Base-by-base conservation (phyloP, 2,113 vertebrate species). In the Gnathonemus echidnorhynchus region DNA sequence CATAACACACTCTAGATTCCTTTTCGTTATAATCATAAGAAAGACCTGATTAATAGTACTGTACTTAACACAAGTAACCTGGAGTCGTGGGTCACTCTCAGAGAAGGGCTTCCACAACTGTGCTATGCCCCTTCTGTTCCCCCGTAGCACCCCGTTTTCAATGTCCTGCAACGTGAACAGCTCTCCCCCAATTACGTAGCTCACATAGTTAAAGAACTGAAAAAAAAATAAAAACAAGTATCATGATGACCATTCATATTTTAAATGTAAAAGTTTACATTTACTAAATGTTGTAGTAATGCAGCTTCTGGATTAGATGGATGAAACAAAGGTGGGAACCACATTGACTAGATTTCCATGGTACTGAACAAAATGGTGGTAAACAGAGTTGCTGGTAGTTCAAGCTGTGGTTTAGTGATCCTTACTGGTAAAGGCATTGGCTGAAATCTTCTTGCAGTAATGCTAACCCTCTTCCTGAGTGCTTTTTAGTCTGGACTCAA, bases 171-270 rank as follows among this genome's bases (percentile, higher is more conserved):
- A 90, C 0, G 96, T 96, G 93, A 95, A 97, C 53, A 97, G 94
- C 85, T 96, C 95, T 62, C 96, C 96, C 89, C 96, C 96, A 92
- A 97, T 97, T 91, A 96, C 92, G 93, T 97, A 97, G 92, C 96
- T 97, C 91, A 96, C 96, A 74, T 95, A 96, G 92, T 96, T 97
- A 89, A 97, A 96, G 92, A 96, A 97, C 96, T 97, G 84, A 5
- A 93, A 91, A 85, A 42, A 88, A 35, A 58, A 39, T 4, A 2
- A 56, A n/a, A n/a, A 53, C 5, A 83, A 74, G 35, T 19, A 13
- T 11, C 27, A 24, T 53, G n/a, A 17, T n/a, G 42, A 87, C n/a
- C 19, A 45, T 48, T 86, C 15, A 49, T 10, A 15, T 27, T 62
- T 31, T 74, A 27, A 17, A n/a, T 48, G 13, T 88, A 27, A 70